These are phyloP conservation scores for Alethe castanea DNA, from an alignment of 2,113 vertebrate genomes.

Conservation along the genomic window DNA sequence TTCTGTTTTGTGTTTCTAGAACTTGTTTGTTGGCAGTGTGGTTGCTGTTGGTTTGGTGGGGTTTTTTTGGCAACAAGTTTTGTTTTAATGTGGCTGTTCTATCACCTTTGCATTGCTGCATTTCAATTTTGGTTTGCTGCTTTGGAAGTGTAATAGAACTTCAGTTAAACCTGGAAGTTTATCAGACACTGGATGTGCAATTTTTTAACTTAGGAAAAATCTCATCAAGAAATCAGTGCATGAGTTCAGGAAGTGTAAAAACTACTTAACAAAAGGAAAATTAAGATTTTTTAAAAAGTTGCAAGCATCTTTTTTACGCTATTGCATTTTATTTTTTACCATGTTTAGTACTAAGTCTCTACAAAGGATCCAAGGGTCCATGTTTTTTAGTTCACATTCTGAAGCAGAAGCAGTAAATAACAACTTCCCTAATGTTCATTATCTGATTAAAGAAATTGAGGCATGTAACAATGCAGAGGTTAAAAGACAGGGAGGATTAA, in stretches of 20 bases:
- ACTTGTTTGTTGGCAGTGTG: neutral
- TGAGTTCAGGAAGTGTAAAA: neutral
- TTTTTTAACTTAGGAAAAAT: neutral
- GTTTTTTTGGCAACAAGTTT: neutral
- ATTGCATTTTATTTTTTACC: neutral
- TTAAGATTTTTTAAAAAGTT: neutral
- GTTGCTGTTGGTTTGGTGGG: neutral
- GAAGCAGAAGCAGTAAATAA: conserved; percentile 15
- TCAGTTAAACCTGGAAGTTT: neutral
- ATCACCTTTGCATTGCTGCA: neutral
- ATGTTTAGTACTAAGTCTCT: neutral
- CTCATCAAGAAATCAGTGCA: neutral
- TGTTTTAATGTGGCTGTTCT: neutral
- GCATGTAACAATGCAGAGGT: conserved; percentile 35
- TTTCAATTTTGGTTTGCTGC: neutral
- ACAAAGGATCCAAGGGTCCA: fast-evolving
- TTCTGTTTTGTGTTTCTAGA: neutral
- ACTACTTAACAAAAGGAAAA: neutral
- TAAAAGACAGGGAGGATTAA: conserved; percentile 48
- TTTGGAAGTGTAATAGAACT: neutral
- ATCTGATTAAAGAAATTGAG: conserved; percentile 53
- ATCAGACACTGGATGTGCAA: neutral
- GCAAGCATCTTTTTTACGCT: neutral
- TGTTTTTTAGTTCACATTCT: neutral
- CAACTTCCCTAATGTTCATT: conserved; percentile 1